phyloP scores from a whole-genome alignment of 2,888 invertebrate genomes.

The Coenonympha glycerion region DNA sequence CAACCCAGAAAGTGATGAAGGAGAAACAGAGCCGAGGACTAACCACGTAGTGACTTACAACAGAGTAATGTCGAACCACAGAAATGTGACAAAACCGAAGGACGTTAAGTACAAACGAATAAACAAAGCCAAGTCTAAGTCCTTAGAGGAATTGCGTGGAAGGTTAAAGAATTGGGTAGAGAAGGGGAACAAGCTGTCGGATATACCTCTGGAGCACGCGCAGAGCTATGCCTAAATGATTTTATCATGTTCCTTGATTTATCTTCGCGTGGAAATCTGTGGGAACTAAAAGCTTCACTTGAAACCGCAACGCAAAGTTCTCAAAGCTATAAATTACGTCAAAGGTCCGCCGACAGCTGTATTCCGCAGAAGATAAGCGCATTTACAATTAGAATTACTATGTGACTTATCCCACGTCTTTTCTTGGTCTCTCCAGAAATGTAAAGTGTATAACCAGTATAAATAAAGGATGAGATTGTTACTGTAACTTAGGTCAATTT shows the following conservation, averaged over 20 bases:
- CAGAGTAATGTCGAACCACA: slow-evolving; percentile 92
- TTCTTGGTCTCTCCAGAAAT: not conserved
- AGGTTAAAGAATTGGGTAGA: slow-evolving; percentile 91
- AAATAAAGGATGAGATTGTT: no score
- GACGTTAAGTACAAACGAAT: slow-evolving; percentile 94
- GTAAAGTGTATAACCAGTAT: no score
- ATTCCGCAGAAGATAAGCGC: slow-evolving; percentile 13
- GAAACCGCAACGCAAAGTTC: slow-evolving; percentile 6
- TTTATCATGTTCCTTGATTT: slow-evolving; percentile 41
- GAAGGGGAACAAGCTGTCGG: slow-evolving; percentile 82
- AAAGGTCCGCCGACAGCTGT: slow-evolving; percentile 3
- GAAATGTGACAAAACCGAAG: slow-evolving; percentile 92
- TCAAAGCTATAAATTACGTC: slow-evolving; percentile 12
- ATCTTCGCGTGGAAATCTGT: slow-evolving; percentile 20
- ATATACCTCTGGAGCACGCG: slow-evolving; percentile 81
- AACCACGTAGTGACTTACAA: slow-evolving; percentile 85
- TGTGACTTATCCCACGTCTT: not conserved
- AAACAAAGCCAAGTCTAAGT: slow-evolving; percentile 92
- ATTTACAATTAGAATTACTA: slow-evolving; percentile 18
- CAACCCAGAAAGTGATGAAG: slow-evolving; percentile 62
- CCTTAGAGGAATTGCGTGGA: slow-evolving; percentile 88
- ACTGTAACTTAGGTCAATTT: no score
- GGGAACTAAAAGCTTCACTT: slow-evolving; percentile 3
- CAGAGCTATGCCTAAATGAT: slow-evolving; percentile 76
- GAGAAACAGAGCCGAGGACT: slow-evolving; percentile 53